phyloP scores from a whole-genome alignment of 2,888 invertebrate genomes.

The Lathronympha strigana region DNA sequence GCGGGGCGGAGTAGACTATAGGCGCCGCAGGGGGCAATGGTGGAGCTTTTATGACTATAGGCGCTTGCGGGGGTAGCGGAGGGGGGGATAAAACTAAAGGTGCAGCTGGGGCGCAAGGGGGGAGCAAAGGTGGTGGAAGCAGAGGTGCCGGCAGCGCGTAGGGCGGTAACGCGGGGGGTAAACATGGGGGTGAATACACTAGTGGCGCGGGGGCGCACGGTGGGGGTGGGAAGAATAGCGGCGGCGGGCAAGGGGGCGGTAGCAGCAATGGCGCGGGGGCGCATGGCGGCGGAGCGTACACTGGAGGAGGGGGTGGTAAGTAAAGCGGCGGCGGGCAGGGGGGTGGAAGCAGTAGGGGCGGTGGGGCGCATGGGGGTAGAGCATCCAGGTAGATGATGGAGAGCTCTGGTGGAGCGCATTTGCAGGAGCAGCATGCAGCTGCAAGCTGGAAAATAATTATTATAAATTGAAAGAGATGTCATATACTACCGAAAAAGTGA shows the following conservation, averaged over 20 bases:
- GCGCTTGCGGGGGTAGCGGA: background rate
- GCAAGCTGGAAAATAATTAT: slow-evolving; percentile 1
- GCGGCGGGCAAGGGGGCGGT: slow-evolving; percentile 46
- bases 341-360: background rate
- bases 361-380: slow-evolving; percentile 4
- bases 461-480: no score
- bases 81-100: slow-evolving; percentile 19
- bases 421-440: slow-evolving; percentile 14
- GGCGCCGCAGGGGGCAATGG: slow-evolving; percentile 44
- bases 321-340: background rate
- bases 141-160: background rate
- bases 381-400: slow-evolving; percentile 1
- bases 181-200: slow-evolving; percentile 44
- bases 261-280: slow-evolving; percentile 14
- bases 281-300: background rate
- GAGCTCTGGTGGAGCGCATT: background rate
- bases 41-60: slow-evolving; percentile 32
- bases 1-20: slow-evolving; percentile 17
- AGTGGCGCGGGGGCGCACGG: slow-evolving; percentile 44
- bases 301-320: background rate
- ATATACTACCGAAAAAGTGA: no score
- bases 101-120: slow-evolving; percentile 34
- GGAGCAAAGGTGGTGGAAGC: slow-evolving; percentile 34
- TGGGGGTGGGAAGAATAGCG: slow-evolving; percentile 47
- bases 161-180: slow-evolving; percentile 44